Evolutionary conservation across 2,888 invertebrate species (phyloP), one percentile per base, ranked within the genome.

Genomic region (Lordiphosa fenestrarum): DNA sequence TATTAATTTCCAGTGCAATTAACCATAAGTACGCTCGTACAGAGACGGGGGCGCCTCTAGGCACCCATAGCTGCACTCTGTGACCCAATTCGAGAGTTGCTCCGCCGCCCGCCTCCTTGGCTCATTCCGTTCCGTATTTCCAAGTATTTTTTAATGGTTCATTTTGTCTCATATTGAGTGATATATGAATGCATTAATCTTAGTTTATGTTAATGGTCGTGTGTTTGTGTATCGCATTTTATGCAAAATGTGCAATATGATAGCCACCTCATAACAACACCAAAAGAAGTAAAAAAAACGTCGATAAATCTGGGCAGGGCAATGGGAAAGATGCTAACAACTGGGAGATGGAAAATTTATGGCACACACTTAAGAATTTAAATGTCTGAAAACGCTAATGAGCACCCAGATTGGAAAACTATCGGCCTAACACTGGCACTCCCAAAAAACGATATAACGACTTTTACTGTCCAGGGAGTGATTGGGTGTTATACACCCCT

Each of bases 1-100:
- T 81, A 81, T 81, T 81, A 81, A 81, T 81, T 81, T 83, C 80
- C 80, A 78, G 60, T 84, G 86, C 84, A 86, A 85, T 86, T 84
- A 84, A 77, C 77, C 77, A 85, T 75, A 71, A 84, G 81, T 84
- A 82, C 78, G 47, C 15, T 15, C 15, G 15, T 49, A 13, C 49
- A 49, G 44, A 44, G 53, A 65, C 71, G 50, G 57, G 15, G 15
- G 15, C 15, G 15, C 63, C 65, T 53, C 66, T 39, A 50, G 25
- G 25, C 25, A 25, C 6, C 25, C 53, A 41, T 41, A 42, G 36
- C 37, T 46, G 50, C 30, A 56, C 53, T 81, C 73, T 73, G 73
- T 78, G 82, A 84, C 78, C 78, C 84, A 84, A 82, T 78, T 78
- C 66, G 65, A 59, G 61, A 62, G 53, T 65, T 49, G 63, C 60